Evolutionary conservation across 2,113 vertebrate genomes (phyloP), one percentile per base, ranked within the genome.

Genomic region (Poeciliopsis prolifica): DNA sequence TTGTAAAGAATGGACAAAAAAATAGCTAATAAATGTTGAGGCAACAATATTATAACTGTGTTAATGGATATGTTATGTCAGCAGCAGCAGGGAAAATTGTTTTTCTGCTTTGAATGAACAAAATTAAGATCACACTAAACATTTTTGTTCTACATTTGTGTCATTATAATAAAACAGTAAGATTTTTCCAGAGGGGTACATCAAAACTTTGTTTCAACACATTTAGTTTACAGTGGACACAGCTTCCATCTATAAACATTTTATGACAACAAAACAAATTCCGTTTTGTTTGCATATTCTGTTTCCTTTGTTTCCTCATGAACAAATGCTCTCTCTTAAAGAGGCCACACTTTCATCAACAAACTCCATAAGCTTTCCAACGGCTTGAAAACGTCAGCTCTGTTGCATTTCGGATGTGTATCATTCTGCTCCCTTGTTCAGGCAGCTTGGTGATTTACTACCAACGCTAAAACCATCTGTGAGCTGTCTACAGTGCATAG

Each of bases 231-330:
- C 24, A 72, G 5, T 65, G 64, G 69, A 54, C 42, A 72, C 48
- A 40, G 67, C 58, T 74, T 83, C 71, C 63, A 67, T 75, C 75
- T 74, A 60, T 65, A 58, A 75, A 76, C 19, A 1, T 0, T 77
- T 82, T 75, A 42, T 51, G 68, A 75, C 75, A 62, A 65, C 26
- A 65, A 73, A 80, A 40, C 22, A 72, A 75, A 84, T 75, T 80
- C 77, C 69, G 17, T 48, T 80, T 83, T 77, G 44, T 48, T 48
- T 48, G 17, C 14, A 19, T 17, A 48, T 48, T 19, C 2, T 0
- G 0, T 42, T 42, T 15, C 40, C 58, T 0, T n/a, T 48, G 15
- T 54, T 37, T 29, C 61, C 30, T 28, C 44, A 48, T 17, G 19
- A 48, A 48, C 44, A 48, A 5, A 44, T 37, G 44, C 4, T 19